These are phyloP conservation scores for Clitarchus hookeri DNA, from an alignment of 2,888 invertebrate genomes.

Conservation along the genomic window DNA sequence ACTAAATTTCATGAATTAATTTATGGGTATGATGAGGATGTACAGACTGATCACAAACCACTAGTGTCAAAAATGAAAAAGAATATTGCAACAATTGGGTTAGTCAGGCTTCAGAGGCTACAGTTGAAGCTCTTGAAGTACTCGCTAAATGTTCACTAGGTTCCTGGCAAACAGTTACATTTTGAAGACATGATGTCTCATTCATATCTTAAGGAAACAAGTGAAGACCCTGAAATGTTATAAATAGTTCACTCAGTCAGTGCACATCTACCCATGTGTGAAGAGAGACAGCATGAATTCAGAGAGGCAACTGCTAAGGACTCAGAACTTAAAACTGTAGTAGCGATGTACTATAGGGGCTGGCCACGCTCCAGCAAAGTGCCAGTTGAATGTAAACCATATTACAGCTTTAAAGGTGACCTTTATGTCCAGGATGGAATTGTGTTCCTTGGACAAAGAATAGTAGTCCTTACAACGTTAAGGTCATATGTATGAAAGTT, in stretches of 20 bases:
- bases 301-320: background rate
- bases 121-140: too few relatives aligned
- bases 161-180: too few relatives aligned
- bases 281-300: too few relatives aligned
- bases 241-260: too few relatives aligned
- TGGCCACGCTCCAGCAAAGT: background rate
- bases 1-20: background rate
- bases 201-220: too few relatives aligned
- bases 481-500: background rate
- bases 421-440: too few relatives aligned
- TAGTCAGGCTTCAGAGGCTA: background rate
- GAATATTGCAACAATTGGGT: background rate
- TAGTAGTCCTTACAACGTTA: background rate
- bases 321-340: background rate
- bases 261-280: too few relatives aligned
- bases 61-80: background rate
- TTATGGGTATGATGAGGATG: background rate
- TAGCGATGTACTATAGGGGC: background rate
- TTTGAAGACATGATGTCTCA: too few relatives aligned
- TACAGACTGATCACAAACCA: too few relatives aligned
- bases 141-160: background rate
- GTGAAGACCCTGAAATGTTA: too few relatives aligned
- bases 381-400: too few relatives aligned
- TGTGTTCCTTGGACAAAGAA: too few relatives aligned
- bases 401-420: background rate